These are phyloP conservation scores for Zoroaster sp. DNA, from an alignment of 53 echinoderm and acorn worm species.

Conservation along the genomic window DNA sequence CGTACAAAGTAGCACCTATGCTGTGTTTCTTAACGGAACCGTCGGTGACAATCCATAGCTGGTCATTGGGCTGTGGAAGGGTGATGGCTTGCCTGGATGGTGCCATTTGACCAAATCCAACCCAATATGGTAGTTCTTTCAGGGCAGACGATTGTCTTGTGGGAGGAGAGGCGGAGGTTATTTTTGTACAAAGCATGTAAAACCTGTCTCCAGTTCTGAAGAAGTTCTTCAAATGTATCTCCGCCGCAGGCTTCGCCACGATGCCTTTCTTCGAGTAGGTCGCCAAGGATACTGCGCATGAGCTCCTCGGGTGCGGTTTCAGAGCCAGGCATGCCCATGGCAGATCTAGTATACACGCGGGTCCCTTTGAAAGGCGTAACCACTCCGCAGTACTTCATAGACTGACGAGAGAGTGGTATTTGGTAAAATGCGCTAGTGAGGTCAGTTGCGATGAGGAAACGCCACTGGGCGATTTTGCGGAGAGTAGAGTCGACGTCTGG, in stretches of 20 bases:
- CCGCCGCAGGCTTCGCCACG: constrained; percentile 66
- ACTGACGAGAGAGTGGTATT: constrained; percentile 48
- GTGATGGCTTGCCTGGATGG: constrained; percentile 51
- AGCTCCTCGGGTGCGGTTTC: constrained; percentile 67
- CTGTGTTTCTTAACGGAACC: no score
- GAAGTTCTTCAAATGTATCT: constrained; percentile 32
- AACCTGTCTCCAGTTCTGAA: constrained; percentile 28
- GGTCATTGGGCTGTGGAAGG: no score
- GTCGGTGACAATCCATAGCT: no score
- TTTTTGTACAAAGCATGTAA: background rate
- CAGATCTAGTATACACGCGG: constrained; percentile 22
- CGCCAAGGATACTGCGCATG: constrained; percentile 63
- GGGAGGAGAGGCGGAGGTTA: constrained; percentile 33
- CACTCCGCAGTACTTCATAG: constrained; percentile 49
- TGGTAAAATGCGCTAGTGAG: constrained; percentile 38
- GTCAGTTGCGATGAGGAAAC: no score
- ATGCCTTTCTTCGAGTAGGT: constrained; percentile 38
- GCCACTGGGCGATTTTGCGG: constrained; percentile 18
- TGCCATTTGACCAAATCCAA: constrained; percentile 52
- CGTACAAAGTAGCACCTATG: no score
- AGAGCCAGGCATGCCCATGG: constrained; percentile 37
- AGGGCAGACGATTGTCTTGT: constrained; percentile 57
- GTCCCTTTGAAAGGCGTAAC: constrained; percentile 21
- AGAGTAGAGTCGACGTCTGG: constrained; percentile 58
- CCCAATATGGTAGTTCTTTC: constrained; percentile 57